Conservation (phyloP, 1,140 invertebrate species). For the Cotesia glomerata region DNA sequence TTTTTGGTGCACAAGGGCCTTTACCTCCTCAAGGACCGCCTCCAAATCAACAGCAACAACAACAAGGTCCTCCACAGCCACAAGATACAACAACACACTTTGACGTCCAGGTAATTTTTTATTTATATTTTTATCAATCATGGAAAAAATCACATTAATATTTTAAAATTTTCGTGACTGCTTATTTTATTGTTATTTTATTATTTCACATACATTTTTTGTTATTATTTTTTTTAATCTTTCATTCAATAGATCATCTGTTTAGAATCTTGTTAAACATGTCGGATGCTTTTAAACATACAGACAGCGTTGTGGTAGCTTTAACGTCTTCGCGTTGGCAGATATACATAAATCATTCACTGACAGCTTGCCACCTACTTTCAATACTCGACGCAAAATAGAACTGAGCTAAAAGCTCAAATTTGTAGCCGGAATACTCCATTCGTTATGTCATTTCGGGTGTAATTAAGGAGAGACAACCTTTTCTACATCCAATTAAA, state of each 20-base stretch:
- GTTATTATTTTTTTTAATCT: background rate
- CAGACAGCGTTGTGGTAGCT: conserved; percentile 2
- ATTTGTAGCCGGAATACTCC: background rate
- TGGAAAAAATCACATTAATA: background rate
- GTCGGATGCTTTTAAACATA: conserved; percentile 20
- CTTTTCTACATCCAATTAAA: too few relatives aligned
- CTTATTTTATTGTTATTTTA: background rate
- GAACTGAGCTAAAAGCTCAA: conserved; percentile 35
- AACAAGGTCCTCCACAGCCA: conserved; percentile 64
- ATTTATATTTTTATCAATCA: background rate
- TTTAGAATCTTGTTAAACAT: conserved; percentile 17
- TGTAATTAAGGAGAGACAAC: too few relatives aligned
- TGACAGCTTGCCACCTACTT: conserved; percentile 57
- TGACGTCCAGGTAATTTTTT: conserved; percentile 63
- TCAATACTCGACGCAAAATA: conserved; percentile 52
- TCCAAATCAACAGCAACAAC: conserved; percentile 67
- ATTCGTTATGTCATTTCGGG: background rate
- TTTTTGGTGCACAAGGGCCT: conserved; percentile 63
- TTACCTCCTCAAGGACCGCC: conserved; percentile 57
- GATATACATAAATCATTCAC: conserved; percentile 55
- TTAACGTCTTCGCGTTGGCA: conserved; percentile 22
- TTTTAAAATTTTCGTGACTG: background rate
- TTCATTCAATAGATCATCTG: background rate
- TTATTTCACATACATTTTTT: background rate
- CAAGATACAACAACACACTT: conserved; percentile 63